Conservation (phyloP, 64 coral and sea anemone genomes). For the Pachyseris speciosa region DNA sequence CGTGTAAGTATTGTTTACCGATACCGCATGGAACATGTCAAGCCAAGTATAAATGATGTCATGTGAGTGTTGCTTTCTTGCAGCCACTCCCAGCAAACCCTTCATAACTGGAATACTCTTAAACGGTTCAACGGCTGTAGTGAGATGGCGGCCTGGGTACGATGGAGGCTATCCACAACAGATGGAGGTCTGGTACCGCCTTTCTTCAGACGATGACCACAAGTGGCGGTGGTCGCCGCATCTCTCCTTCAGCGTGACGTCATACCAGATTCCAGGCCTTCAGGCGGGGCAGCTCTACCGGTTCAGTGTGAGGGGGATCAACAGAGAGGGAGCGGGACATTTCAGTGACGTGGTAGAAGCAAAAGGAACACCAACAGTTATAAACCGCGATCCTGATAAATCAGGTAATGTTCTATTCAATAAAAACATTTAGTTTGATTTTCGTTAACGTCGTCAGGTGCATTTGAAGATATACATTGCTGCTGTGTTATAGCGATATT, state of each 20-base stretch:
- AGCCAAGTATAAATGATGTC: too few relatives aligned
- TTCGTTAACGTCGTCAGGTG: too few relatives aligned
- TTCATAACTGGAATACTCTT: constrained; percentile 60
- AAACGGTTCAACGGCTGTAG: constrained; percentile 29
- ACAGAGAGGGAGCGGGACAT: constrained; percentile 78
- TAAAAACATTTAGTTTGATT: too few relatives aligned
- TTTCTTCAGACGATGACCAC: constrained; percentile 54
- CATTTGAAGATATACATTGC: too few relatives aligned
- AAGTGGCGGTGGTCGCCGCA: constrained; percentile 58
- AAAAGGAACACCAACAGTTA: constrained; percentile 34
- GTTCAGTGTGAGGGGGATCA: constrained; percentile 85
- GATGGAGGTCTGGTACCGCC: constrained; percentile 88
- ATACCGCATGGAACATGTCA: background rate
- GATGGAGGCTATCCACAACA: constrained; percentile 83
- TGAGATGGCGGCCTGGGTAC: constrained; percentile 88
- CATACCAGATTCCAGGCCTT: constrained; percentile 53
- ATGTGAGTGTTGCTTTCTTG: background rate
- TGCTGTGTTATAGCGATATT: too few relatives aligned
- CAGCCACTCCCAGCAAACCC: constrained; percentile 84
- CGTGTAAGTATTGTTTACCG: too few relatives aligned
- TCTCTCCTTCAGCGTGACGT: constrained; percentile 64
- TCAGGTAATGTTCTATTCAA: background rate
- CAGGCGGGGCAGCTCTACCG: constrained; percentile 34
- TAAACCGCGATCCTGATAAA: constrained; percentile 30
- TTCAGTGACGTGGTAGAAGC: constrained; percentile 71